Evolutionary conservation across 2,113 vertebrate species (phyloP).

Genomic region (Orientallactaga bullata): DNA sequence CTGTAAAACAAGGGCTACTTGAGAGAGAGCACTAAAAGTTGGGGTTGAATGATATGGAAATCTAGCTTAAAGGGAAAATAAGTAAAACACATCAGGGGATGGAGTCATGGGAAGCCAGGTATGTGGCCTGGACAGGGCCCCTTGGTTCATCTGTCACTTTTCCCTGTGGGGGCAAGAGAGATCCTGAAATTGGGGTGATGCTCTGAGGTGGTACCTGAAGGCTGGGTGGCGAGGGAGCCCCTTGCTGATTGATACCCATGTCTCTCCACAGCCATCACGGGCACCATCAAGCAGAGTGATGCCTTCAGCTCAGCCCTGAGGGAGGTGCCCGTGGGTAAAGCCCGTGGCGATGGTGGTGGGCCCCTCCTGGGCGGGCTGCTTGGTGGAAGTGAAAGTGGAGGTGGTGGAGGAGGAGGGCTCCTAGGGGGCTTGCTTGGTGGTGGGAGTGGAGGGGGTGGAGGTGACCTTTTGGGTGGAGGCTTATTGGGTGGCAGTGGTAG

Average conservation of each 20-base stretch:
- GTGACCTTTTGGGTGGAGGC: slow-evolving; percentile 67
- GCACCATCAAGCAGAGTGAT: slow-evolving; percentile 52
- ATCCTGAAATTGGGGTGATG: accelerated
- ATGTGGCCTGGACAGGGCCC: background rate
- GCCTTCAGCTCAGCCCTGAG: slow-evolving; percentile 67
- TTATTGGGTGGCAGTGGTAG: slow-evolving; percentile 13
- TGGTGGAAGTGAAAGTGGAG: slow-evolving; percentile 74
- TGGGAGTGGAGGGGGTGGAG: slow-evolving; percentile 41
- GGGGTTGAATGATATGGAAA: background rate
- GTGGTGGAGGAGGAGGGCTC: slow-evolving; percentile 75
- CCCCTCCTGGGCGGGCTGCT: slow-evolving; percentile 81
- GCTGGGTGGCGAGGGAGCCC: background rate
- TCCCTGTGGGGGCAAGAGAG: background rate
- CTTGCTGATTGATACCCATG: background rate
- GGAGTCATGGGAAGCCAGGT: background rate
- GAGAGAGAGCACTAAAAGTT: background rate
- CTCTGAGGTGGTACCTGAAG: background rate
- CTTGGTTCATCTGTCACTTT: background rate
- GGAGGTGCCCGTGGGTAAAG: slow-evolving; percentile 70
- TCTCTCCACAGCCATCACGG: slow-evolving; percentile 80
- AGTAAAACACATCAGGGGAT: background rate
- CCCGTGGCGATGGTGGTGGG: slow-evolving; percentile 30
- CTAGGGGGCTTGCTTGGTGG: slow-evolving; percentile 79
- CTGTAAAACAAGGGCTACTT: background rate
- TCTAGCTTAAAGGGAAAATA: background rate